Evolutionary conservation across 2,888 invertebrate species (phyloP).

Genomic region (Drosophila yooni): DNA sequence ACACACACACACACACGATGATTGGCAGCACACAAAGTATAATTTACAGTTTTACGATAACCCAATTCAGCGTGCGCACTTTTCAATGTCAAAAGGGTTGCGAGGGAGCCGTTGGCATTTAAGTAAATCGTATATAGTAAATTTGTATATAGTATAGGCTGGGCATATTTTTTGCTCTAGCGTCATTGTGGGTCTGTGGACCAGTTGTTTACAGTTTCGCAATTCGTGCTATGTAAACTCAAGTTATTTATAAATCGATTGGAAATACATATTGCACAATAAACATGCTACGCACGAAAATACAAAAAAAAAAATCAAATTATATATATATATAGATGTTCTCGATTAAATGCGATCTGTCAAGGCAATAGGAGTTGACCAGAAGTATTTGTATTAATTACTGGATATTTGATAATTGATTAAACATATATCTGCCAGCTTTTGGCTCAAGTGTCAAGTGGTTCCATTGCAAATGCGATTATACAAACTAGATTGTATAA

Average conservation of each 20-base stretch:
- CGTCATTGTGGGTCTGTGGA: slow-evolving; percentile 29
- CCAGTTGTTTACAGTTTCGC: slow-evolving; percentile 60
- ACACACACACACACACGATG: slow-evolving; percentile 2
- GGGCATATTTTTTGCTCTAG: slow-evolving; percentile 25
- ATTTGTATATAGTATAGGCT: neutral
- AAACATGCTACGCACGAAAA: slow-evolving; percentile 20
- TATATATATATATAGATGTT: neutral
- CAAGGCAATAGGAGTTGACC: slow-evolving; percentile 27
- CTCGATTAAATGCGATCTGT: slow-evolving; percentile 20
- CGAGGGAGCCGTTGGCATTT: slow-evolving; percentile 20
- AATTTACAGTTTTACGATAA: slow-evolving; percentile 52
- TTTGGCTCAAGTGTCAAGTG: slow-evolving; percentile 22
- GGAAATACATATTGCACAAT: slow-evolving; percentile 60
- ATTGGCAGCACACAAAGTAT: slow-evolving; percentile 11
- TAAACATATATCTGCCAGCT: slow-evolving; percentile 4
- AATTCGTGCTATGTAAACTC: slow-evolving; percentile 64
- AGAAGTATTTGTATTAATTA: slow-evolving; percentile 21
- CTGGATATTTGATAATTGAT: slow-evolving; percentile 33
- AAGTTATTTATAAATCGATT: slow-evolving; percentile 63
- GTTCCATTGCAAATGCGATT: neutral
- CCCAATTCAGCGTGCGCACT: slow-evolving; percentile 42
- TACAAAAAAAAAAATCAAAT: slow-evolving; percentile 7
- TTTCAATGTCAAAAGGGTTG: slow-evolving; percentile 55
- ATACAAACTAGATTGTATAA: neutral
- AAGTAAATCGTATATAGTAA: neutral